A percentile compares a stretch with the other conserved stretches of the same genome.
Evolutionary conservation across 2,113 vertebrate genomes (phyloP).

Genomic region (Lutjanus erythropterus): DNA sequence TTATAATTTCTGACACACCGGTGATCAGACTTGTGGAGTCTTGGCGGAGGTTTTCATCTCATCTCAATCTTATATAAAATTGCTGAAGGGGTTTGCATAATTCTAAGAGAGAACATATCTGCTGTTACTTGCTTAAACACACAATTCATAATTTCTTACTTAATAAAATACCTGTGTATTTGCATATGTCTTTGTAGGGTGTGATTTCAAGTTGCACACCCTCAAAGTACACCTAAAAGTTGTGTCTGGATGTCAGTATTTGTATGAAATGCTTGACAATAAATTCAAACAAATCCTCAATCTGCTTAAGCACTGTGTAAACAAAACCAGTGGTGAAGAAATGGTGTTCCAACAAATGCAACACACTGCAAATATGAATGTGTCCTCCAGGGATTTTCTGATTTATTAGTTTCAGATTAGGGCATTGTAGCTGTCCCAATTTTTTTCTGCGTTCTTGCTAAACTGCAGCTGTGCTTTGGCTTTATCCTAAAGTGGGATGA

Average conservation of each 20-base stretch:
- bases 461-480: conserved; percentile 19
- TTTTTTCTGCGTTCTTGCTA: conserved; percentile 1
- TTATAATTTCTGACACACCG: background rate
- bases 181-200: background rate
- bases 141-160: background rate
- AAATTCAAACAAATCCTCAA: background rate
- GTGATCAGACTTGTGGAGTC: background rate
- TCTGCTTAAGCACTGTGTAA: conserved; percentile 19
- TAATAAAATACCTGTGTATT: background rate
- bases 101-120: background rate
- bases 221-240: background rate
- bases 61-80: background rate
- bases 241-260: background rate
- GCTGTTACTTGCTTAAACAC: background rate
- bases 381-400: background rate
- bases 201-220: background rate
- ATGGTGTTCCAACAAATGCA: conserved; percentile 8
- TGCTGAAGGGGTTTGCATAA: background rate
- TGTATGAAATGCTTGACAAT: background rate
- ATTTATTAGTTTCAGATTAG: conserved; percentile 48
- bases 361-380: background rate
- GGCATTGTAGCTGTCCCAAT: background rate
- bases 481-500: background rate
- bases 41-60: background rate
- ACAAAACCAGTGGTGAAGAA: conserved; percentile 29